Evolutionary conservation across 2,113 vertebrate species (phyloP).

Genomic region (Smithornis capensis): DNA sequence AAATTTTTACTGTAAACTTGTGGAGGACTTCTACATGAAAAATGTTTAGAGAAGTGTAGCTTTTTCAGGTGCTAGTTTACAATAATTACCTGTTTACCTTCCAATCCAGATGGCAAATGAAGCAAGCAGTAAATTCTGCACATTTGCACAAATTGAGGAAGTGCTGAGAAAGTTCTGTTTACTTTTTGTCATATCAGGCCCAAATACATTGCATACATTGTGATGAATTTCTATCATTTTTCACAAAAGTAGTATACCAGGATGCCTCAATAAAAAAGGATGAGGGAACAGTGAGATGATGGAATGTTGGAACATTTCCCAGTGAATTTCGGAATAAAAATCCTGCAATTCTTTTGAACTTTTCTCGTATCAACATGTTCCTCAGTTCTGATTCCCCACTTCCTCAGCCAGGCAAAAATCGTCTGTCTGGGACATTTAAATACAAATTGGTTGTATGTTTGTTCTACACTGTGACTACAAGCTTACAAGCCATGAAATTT

Average conservation of each 20-base stretch:
- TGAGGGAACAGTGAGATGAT: background rate
- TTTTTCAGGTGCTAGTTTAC: conserved; percentile 43
- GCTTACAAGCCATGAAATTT: background rate
- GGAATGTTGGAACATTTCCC: background rate
- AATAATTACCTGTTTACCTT: conserved; percentile 17
- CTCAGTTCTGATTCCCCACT: background rate
- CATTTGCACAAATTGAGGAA: background rate
- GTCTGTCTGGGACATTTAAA: background rate
- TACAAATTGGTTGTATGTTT: background rate
- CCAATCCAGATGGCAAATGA: conserved; percentile 19
- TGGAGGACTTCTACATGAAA: background rate
- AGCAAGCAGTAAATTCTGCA: background rate
- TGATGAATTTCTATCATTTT: background rate
- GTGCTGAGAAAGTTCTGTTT: background rate
- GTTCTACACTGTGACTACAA: background rate
- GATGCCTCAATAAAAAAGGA: background rate
- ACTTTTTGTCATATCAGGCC: background rate
- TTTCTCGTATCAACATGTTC: background rate
- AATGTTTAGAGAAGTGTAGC: conserved; percentile 1
- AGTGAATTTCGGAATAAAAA: background rate
- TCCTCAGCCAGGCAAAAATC: background rate
- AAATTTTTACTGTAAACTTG: conserved; percentile 32
- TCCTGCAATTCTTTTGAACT: background rate
- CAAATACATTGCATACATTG: background rate
- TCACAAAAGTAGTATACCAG: background rate